Conservation (phyloP, 2,888 invertebrate genomes). For the Nemurella pictetii region DNA sequence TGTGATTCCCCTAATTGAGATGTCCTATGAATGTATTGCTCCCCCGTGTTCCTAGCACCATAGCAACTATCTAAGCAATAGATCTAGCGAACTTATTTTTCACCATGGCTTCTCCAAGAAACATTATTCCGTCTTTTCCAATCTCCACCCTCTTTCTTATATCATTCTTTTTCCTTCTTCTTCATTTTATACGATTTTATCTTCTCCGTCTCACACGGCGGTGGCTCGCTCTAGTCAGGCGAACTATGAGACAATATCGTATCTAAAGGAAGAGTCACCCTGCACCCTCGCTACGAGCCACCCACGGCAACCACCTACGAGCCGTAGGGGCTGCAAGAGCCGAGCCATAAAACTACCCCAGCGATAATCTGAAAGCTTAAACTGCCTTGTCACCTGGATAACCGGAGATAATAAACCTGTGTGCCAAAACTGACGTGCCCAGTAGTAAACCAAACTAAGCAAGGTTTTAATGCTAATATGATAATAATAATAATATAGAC, state of each 20-base stretch:
- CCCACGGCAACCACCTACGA: constrained; percentile 5
- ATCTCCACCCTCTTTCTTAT: constrained; percentile 12
- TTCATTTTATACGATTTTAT: constrained; percentile 17
- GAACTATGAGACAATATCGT: constrained; percentile 14
- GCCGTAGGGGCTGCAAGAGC: background rate
- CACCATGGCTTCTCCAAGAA: background rate
- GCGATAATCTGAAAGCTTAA: constrained; percentile 23
- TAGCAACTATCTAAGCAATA: constrained; percentile 1
- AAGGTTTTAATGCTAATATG: background rate
- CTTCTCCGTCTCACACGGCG: background rate
- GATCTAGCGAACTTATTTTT: constrained; percentile 4
- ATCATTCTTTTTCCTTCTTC: constrained; percentile 19
- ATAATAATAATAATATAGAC: background rate
- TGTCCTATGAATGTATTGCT: constrained; percentile 21
- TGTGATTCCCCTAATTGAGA: constrained; percentile 31
- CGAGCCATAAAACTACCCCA: constrained; percentile 26
- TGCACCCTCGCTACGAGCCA: background rate
- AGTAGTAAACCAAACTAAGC: background rate
- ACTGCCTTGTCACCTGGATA: constrained; percentile 22
- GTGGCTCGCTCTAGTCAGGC: background rate
- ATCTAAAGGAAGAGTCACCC: background rate
- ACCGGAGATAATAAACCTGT: background rate
- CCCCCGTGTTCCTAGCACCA: background rate
- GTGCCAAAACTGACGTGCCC: background rate
- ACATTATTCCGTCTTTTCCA: constrained; percentile 21